phyloP scores from a whole-genome alignment of 1,140 invertebrate species.

The Leptinotarsa undecemlineata region DNA sequence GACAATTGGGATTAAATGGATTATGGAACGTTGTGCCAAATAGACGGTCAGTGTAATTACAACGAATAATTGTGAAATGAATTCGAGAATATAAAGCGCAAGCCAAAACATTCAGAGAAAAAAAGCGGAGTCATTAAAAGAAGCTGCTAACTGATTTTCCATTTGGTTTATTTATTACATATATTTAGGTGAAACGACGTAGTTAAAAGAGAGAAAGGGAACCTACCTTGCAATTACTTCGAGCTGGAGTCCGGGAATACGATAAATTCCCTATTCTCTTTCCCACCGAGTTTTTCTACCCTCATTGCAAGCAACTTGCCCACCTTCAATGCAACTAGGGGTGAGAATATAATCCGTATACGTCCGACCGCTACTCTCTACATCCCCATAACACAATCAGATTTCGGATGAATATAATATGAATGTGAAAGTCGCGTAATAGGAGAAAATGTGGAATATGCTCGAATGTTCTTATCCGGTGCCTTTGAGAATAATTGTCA shows the following conservation, averaged over 20 bases:
- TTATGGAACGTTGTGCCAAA: too few species aligned
- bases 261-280: slow-evolving; percentile 8
- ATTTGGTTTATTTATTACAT: slow-evolving; percentile 8
- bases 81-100: background rate
- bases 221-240: slow-evolving; percentile 1
- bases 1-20: too few species aligned
- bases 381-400: slow-evolving; percentile 7
- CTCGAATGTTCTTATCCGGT: background rate
- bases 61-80: too few species aligned
- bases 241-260: slow-evolving; percentile 4
- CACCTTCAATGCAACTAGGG: slow-evolving; percentile 7
- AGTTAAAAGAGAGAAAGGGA: slow-evolving; percentile 8
- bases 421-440: background rate
- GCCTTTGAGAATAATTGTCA: too few species aligned
- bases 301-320: slow-evolving; percentile 4
- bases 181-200: slow-evolving; percentile 8
- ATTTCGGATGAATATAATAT: slow-evolving; percentile 3
- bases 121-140: background rate
- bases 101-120: background rate
- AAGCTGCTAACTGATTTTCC: slow-evolving; percentile 7
- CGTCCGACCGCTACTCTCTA: slow-evolving; percentile 7
- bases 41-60: too few species aligned
- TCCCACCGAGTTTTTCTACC: slow-evolving; percentile 7
- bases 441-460: slow-evolving; percentile 4
- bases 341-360: slow-evolving; percentile 1